A percentile compares a stretch with the other conserved stretches of the same genome.
Evolutionary conservation across 2,113 vertebrate genomes (phyloP).

Genomic region (Isurus oxyrinchus): DNA sequence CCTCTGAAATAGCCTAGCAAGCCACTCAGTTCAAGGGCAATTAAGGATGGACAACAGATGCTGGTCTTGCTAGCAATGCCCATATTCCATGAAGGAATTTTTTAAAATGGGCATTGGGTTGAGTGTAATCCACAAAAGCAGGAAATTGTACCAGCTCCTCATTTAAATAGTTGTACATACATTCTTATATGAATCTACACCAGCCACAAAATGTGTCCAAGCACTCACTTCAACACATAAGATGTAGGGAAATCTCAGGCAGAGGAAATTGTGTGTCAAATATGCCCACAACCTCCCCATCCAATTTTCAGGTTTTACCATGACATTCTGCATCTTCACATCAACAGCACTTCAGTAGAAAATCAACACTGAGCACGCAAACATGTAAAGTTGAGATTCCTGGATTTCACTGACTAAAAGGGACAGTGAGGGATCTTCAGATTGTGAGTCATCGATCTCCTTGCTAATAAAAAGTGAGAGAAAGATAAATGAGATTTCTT

Average conservation of each 20-base stretch:
- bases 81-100: neutral
- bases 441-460: neutral
- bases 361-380: neutral
- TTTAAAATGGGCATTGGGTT: neutral
- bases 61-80: neutral
- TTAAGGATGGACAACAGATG: neutral
- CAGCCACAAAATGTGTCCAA: neutral
- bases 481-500: neutral
- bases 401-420: neutral
- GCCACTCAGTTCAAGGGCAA: neutral
- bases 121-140: neutral
- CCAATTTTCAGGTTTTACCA: neutral
- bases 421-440: neutral
- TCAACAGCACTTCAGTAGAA: neutral
- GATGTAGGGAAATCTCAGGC: neutral
- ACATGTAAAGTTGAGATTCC: neutral
- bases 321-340: neutral
- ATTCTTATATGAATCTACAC: neutral
- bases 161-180: neutral
- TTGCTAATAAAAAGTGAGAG: neutral
- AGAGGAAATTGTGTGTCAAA: neutral
- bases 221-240: neutral
- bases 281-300: neutral
- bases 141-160: neutral
- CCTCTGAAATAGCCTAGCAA: neutral